phyloP scores from a whole-genome alignment of 2,888 invertebrate genomes.

The Rhagophthalmus giganteus region DNA sequence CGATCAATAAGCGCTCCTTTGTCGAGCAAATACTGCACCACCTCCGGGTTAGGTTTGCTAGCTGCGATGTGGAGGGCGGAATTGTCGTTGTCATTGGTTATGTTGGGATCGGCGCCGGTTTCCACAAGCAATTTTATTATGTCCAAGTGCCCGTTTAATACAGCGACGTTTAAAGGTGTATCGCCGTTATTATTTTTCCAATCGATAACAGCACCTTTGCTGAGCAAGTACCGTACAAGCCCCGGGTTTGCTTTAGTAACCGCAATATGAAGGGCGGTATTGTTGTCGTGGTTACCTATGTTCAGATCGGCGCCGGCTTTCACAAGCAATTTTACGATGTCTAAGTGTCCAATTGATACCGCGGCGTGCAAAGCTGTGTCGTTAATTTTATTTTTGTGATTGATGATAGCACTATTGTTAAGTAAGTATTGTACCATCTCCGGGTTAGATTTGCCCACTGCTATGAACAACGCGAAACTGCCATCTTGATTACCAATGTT shows the following conservation, averaged over 20 bases:
- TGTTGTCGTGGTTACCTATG: background rate
- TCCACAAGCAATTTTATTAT: background rate
- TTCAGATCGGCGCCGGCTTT: background rate
- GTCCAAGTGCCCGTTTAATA: background rate
- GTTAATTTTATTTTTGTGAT: too few relatives aligned
- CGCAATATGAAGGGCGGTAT: constrained; percentile 1
- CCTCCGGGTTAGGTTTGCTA: background rate
- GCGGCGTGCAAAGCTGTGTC: too few relatives aligned
- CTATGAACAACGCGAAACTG: too few relatives aligned
- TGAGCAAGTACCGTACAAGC: too few relatives aligned
- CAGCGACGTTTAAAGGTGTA: background rate
- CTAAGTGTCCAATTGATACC: too few relatives aligned
- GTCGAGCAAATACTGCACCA: background rate
- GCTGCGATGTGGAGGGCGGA: constrained; percentile 1
- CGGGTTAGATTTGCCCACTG: too few relatives aligned
- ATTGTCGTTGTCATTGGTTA: background rate
- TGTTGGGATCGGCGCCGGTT: background rate
- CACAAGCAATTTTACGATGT: background rate
- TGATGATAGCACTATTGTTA: too few relatives aligned
- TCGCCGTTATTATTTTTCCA: too few relatives aligned
- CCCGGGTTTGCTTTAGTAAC: too few relatives aligned
- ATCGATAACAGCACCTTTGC: too few relatives aligned
- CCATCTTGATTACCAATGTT: too few relatives aligned
- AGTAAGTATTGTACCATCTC: too few relatives aligned
- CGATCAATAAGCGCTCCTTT: background rate